phyloP scores from a whole-genome alignment of 2,888 invertebrate species.

The Ecdyonurus torrentis region DNA sequence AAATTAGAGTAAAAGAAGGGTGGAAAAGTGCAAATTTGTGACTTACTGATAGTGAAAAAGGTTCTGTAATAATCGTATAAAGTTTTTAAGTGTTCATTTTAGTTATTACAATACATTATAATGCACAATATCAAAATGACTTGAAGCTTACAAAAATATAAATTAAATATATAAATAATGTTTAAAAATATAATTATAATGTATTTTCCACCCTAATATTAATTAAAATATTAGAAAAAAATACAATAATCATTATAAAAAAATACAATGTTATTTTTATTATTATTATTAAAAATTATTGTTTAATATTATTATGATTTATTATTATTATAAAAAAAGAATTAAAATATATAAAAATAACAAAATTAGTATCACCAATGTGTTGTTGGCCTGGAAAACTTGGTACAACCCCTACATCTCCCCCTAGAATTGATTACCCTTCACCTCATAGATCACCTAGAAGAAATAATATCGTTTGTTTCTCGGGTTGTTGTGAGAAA shows the following conservation, averaged over 20 bases:
- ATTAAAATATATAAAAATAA: background rate
- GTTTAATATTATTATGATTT: background rate
- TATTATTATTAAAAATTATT: background rate
- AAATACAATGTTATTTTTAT: background rate
- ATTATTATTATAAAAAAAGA: background rate
- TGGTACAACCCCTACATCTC: background rate
- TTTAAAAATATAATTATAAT: background rate
- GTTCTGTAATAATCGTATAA: background rate
- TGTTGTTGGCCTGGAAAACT: background rate
- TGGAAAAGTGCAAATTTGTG: background rate
- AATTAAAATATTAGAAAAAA: background rate
- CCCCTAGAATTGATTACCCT: too few relatives aligned
- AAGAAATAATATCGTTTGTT: background rate
- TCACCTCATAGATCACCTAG: background rate
- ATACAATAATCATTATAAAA: too few relatives aligned
- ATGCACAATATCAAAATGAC: too few relatives aligned
- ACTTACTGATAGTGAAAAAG: background rate
- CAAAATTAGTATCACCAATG: background rate
- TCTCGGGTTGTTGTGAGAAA: background rate
- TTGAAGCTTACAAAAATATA: too few relatives aligned
- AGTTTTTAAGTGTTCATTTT: too few relatives aligned
- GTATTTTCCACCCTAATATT: background rate
- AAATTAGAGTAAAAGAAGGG: background rate
- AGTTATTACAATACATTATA: too few relatives aligned
- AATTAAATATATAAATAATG: too few relatives aligned